A percentile compares a stretch with the other conserved stretches of the same genome.
Evolutionary conservation across 2,113 vertebrate species (phyloP).

Genomic region (Varanus komodoensis): DNA sequence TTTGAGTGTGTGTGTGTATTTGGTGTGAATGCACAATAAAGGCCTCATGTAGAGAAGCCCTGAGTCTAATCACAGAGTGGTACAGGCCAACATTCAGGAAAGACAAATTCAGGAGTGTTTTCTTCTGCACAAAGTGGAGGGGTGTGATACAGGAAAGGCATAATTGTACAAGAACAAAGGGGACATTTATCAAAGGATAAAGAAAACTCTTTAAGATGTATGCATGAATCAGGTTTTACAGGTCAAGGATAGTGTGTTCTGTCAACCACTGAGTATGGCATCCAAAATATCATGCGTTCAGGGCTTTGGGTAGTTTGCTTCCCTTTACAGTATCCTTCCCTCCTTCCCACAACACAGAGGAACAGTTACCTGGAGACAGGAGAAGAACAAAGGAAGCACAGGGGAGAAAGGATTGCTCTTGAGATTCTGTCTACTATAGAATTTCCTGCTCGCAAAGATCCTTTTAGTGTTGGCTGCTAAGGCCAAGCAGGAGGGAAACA

Average conservation of each 20-base stretch:
- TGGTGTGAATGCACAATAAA: no score
- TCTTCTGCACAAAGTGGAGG: background rate
- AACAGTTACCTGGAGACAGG: background rate
- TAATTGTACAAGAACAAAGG: background rate
- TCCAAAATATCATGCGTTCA: background rate
- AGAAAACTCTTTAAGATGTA: background rate
- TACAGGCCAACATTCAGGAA: background rate
- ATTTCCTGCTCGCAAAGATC: constrained; percentile 23
- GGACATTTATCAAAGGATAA: background rate
- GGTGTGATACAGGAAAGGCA: background rate
- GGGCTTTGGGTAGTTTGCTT: background rate
- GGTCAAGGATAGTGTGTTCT: background rate
- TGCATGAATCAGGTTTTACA: background rate
- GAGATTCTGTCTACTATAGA: background rate
- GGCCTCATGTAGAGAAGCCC: background rate
- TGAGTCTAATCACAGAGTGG: background rate
- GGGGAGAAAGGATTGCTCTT: background rate
- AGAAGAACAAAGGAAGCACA: background rate
- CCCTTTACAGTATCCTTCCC: background rate
- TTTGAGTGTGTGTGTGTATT: no score
- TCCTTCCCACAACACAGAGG: background rate
- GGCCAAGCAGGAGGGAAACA: constrained; percentile 26
- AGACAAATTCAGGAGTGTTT: background rate
- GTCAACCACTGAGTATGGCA: background rate
- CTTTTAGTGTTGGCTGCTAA: constrained; percentile 1